Percentiles rank a stretch among this genome's conserved stretches.
Evolutionary conservation across 2,797 vertebrate species (phyloP).

Genomic region (Lepilemur septentrionalis): DNA sequence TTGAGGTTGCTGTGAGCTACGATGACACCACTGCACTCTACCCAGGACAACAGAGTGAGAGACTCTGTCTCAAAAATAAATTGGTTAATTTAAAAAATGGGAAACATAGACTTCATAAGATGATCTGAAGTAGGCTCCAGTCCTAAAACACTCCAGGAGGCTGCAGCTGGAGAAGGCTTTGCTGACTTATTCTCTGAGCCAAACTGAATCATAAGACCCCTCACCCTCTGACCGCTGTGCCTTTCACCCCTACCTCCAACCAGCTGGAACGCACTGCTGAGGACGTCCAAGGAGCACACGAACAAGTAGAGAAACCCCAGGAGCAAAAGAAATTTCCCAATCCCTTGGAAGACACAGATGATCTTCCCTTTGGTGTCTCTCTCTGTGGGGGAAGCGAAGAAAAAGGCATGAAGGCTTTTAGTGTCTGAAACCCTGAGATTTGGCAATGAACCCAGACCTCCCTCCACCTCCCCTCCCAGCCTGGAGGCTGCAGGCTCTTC

Average conservation of each 20-base stretch:
- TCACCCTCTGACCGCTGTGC: neutral
- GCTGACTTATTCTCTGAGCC: neutral
- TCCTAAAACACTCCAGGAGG: neutral
- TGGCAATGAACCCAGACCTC: neutral
- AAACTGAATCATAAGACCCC: neutral
- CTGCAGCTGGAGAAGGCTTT: neutral
- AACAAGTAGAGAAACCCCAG: conserved; percentile 95
- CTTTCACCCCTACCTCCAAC: conserved; percentile 91
- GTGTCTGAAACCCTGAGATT: neutral
- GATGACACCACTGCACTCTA: no score
- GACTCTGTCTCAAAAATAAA: no score
- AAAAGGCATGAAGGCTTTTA: neutral
- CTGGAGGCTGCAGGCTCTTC: no score
- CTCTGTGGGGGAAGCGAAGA: conserved; percentile 84
- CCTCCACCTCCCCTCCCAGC: fast-evolving
- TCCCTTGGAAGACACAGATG: conserved; percentile 84
- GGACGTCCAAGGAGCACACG: conserved; percentile 95
- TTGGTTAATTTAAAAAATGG: no score
- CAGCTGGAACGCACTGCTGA: conserved; percentile 97
- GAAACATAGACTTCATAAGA: neutral
- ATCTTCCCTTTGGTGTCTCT: conserved; percentile 90
- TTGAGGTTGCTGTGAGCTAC: no score
- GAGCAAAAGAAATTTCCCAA: conserved; percentile 87
- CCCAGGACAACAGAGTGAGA: no score
- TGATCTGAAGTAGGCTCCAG: fast-evolving